These are phyloP conservation scores for Darevskia nairensis DNA, from an alignment of 2,797 vertebrate genomes.

Conservation along the genomic window DNA sequence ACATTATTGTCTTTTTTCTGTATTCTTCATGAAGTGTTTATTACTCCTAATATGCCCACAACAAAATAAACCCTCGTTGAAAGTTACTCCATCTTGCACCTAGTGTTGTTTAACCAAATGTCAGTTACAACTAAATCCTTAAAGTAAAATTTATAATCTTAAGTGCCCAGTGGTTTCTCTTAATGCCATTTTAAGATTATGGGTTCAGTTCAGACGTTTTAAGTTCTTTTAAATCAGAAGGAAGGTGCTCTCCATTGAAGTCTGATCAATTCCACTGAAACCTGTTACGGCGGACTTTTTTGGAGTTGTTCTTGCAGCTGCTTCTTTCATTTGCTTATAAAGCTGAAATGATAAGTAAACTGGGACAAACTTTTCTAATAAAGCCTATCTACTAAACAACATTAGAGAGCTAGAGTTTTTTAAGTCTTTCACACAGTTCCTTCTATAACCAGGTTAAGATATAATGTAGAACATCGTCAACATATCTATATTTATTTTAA, in stretches of 20 bases:
- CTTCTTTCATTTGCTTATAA: constrained; percentile 26
- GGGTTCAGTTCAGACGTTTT: not conserved
- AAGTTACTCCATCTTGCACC: not conserved
- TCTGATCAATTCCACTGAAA: not conserved
- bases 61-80: not conserved
- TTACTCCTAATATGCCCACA: not conserved
- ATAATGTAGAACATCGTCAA: constrained; percentile 34
- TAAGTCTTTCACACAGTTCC: not conserved
- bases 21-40: not conserved
- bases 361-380: constrained; percentile 18
- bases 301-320: not conserved
- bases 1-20: not conserved
- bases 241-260: not conserved
- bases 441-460: not conserved
- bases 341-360: constrained; percentile 9
- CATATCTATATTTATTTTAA: not conserved
- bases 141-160: not conserved
- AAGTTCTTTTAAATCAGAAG: not conserved
- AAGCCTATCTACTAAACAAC: not conserved
- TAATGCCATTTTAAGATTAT: not conserved
- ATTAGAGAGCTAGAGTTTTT: constrained; percentile 23
- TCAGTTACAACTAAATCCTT: not conserved
- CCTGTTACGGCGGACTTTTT: not conserved
- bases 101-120: not conserved
- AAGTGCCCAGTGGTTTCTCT: not conserved